phyloP scores from a whole-genome alignment of 2,797 vertebrate genomes.

The Onychomys torridus region DNA sequence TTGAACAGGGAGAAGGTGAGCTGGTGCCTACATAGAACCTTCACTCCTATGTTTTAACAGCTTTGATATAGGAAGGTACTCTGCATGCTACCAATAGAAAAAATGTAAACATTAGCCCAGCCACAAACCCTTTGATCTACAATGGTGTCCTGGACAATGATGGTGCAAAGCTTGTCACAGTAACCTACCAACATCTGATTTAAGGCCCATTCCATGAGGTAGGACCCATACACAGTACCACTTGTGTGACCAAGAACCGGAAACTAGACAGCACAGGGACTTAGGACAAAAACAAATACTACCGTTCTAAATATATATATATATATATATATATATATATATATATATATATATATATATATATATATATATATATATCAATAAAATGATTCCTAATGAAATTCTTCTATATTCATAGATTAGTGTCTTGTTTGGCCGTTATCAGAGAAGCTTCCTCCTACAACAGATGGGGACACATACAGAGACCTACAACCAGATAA shows the following conservation, averaged over 20 bases:
- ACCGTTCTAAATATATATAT: neutral
- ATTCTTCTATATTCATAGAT: neutral
- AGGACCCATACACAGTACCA: neutral
- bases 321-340: no score
- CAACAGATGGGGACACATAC: neutral
- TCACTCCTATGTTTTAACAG: neutral
- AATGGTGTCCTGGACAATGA: neutral
- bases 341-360: no score
- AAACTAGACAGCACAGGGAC: no score
- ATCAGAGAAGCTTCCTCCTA: neutral
- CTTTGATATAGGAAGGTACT: neutral
- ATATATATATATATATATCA: neutral
- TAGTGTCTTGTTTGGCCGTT: neutral
- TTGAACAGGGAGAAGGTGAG: neutral
- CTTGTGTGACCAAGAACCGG: neutral
- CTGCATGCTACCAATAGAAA: neutral
- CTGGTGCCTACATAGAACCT: neutral
- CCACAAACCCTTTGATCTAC: neutral
- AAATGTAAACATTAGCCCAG: neutral
- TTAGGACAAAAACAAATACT: neutral
- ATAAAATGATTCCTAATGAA: neutral
- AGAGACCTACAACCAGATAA: neutral
- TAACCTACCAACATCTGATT: neutral
- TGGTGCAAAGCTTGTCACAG: neutral
- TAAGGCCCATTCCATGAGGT: neutral